Base-by-base conservation (phyloP, 2,113 vertebrate genomes). In the Notothenia rossii region DNA sequence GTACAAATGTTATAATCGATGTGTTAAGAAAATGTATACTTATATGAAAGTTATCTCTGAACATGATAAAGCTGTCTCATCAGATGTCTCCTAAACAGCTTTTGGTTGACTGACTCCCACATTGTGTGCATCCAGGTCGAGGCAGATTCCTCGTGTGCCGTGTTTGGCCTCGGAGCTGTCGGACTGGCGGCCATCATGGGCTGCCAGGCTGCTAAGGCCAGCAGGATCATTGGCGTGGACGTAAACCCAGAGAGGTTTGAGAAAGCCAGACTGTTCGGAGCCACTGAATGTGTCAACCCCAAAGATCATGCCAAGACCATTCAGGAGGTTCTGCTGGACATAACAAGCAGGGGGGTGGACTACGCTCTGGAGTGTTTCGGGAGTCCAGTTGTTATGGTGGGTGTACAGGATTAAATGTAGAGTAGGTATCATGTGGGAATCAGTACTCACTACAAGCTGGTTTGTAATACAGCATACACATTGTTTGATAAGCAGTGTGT, bases 311-410 rank as follows among this genome's bases (percentile, higher is more conserved):
- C 55, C 20, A 94, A 93, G 64, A 93, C 94, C 10, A 84, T 97
- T 81, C 95, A 97, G 0, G 88, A 97, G 14, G 94, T 96, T 66
- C 18, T 98, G 76, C 43, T 45, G 0, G 95, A 97, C 67, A 85
- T 95, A 95, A 97, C 96, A 0, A 10, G 17, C 0, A 94, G 93
- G 7, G 96, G 97, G 0, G 95, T 97, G 81, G 97, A 98, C 91
- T 97, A 94, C 33, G 94, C 95, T 45, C 86, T 99, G 1, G 97
- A 97, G 82, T 97, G 96, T 91, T 92, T 95, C 0, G 97, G 97
- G 33, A 90, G 71, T 46, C 92, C 76, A 0, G 85, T 75, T 3
- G 84, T 93, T 72, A 97, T 97, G 96, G 97, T 98, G 50, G 62
- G 75, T 79, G 18, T 29, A 1, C 22, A 22, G 13, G 40, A 46